A percentile compares a stretch with the other conserved stretches of the same genome.
phyloP scores from a whole-genome alignment of 2,113 vertebrate genomes.

The Scomber colias region DNA sequence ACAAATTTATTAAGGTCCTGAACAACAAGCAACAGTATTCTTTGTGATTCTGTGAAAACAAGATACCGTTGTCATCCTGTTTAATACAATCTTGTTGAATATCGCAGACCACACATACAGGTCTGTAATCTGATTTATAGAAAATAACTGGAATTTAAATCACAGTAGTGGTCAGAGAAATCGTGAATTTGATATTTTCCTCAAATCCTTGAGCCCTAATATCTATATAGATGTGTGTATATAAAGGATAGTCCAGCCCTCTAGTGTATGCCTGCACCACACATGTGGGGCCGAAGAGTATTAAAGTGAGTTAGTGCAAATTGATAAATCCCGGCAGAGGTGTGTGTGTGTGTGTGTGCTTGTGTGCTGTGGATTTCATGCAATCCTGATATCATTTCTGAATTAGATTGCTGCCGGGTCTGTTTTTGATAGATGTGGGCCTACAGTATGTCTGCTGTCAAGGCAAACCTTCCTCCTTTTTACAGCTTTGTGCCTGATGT shows the following conservation, averaged over 20 bases:
- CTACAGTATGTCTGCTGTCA: constrained; percentile 8
- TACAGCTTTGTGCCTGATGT: constrained; percentile 16
- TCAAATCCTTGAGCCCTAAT: too few species aligned
- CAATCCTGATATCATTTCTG: constrained; percentile 42
- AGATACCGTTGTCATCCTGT: too few species aligned
- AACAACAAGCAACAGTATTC: too few species aligned
- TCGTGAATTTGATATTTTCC: background rate
- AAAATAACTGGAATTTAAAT: too few species aligned
- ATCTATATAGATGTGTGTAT: background rate
- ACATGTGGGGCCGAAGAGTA: background rate
- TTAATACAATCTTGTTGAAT: too few species aligned
- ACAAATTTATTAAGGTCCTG: too few species aligned
- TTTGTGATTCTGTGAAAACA: too few species aligned
- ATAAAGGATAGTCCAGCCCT: constrained; percentile 7
- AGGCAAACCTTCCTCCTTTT: constrained; percentile 15
- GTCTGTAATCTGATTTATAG: too few species aligned
- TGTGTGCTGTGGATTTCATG: constrained; percentile 22
- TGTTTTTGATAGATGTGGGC: constrained; percentile 31
- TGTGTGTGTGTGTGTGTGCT: constrained; percentile 11
- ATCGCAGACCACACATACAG: too few species aligned
- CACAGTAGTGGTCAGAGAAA: too few species aligned
- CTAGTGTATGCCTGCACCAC: constrained; percentile 11
- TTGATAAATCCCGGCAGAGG: constrained; percentile 37
- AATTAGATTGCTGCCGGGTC: constrained; percentile 2
- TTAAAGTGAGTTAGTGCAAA: constrained; percentile 27